Conservation (phyloP, 2,797 vertebrate genomes). For the Takifugu ocellatus region DNA sequence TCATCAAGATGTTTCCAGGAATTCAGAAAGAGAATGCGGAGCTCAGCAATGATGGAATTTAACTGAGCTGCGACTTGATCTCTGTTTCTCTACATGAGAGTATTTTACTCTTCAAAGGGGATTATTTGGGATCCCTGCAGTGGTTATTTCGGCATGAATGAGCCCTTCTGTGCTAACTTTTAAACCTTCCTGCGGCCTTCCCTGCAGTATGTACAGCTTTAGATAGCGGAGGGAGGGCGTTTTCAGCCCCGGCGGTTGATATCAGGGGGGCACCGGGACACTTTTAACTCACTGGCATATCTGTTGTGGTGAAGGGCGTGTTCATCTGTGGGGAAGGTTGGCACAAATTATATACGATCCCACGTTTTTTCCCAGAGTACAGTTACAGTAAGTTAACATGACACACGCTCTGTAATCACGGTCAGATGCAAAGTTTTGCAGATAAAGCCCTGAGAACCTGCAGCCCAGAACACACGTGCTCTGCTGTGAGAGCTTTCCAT, state of each 20-base stretch:
- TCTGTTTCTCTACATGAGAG: slow-evolving; percentile 7
- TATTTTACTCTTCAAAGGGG: too few species aligned
- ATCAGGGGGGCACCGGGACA: slow-evolving; percentile 43
- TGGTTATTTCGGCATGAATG: slow-evolving; percentile 7
- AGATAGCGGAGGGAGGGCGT: slow-evolving; percentile 38
- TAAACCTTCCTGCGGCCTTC: slow-evolving; percentile 12
- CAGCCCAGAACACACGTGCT: slow-evolving; percentile 12
- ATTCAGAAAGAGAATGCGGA: slow-evolving; percentile 63
- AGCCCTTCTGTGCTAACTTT: slow-evolving; percentile 30
- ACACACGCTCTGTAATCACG: slow-evolving; percentile 73
- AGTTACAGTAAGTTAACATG: slow-evolving; percentile 59
- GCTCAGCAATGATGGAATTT: slow-evolving; percentile 46
- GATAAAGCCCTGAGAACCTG: slow-evolving; percentile 40
- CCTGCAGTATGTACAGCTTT: slow-evolving; percentile 51
- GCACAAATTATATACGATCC: slow-evolving; percentile 67
- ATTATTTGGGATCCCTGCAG: too few species aligned
- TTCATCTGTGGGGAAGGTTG: slow-evolving; percentile 60
- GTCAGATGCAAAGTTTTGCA: slow-evolving; percentile 57
- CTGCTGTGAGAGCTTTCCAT: slow-evolving; percentile 44
- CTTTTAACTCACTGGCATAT: slow-evolving; percentile 64
- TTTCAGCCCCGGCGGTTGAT: slow-evolving; percentile 38
- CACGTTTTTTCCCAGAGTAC: slow-evolving; percentile 68
- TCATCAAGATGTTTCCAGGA: slow-evolving; percentile 30
- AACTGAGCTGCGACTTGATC: slow-evolving; percentile 33
- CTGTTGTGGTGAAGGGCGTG: slow-evolving; percentile 74